A percentile compares a stretch with the other conserved stretches of the same genome.
Conservation (phyloP, 2,797 vertebrate genomes). For the Acanthurus leucopareius region DNA sequence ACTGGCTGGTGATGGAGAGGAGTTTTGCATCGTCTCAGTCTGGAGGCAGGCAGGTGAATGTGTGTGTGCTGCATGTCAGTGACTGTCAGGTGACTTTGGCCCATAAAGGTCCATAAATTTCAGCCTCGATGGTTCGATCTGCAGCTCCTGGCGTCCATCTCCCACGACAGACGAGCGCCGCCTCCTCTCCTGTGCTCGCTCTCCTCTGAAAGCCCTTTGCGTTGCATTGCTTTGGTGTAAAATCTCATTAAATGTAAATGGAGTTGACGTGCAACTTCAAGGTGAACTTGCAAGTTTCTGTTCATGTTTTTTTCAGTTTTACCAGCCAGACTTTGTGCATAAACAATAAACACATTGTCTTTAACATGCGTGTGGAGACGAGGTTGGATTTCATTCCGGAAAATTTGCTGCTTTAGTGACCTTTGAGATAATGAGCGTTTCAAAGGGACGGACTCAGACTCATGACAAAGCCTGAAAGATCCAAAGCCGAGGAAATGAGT, state of each 20-base stretch:
- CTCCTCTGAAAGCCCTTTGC: not conserved
- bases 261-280: not conserved
- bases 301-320: not conserved
- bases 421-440: conserved; percentile 69
- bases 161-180: too few relatives aligned
- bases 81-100: not conserved
- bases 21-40: not conserved
- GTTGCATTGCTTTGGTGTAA: not conserved
- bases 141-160: not conserved
- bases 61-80: not conserved
- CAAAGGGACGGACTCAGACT: conserved; percentile 49
- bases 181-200: too few relatives aligned
- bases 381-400: conserved; percentile 18
- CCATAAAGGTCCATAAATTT: not conserved
- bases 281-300: not conserved
- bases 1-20: not conserved
- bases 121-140: not conserved
- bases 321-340: not conserved
- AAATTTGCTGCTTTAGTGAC: conserved; percentile 61
- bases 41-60: not conserved
- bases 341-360: not conserved
- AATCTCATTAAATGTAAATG: not conserved
- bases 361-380: conserved; percentile 13
- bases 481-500: conserved; percentile 64
- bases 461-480: conserved; percentile 38